Evolutionary conservation across 2,888 invertebrate genomes (phyloP).

Genomic region (Kuschelorhynchus macadamiae): DNA sequence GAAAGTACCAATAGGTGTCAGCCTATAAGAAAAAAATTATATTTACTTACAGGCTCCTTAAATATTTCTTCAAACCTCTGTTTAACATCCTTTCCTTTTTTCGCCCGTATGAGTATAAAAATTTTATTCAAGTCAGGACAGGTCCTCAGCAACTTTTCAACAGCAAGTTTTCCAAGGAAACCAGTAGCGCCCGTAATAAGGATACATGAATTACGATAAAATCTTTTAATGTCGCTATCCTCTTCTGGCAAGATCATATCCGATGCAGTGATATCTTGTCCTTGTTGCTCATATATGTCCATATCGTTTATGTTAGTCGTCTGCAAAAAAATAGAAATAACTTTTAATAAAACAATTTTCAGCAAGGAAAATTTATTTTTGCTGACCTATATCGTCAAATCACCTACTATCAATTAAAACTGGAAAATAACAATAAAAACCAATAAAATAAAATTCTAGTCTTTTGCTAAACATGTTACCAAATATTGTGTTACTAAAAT

Average conservation of each 20-base stretch:
- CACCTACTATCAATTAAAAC: no score
- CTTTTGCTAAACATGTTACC: no score
- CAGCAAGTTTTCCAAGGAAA: conserved; percentile 65
- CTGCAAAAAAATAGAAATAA: no score
- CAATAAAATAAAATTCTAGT: no score
- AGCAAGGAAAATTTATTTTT: no score
- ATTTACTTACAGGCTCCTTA: conserved; percentile 74
- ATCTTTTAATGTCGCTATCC: conserved; percentile 59
- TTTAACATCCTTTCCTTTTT: conserved; percentile 60
- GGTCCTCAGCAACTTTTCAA: conserved; percentile 62
- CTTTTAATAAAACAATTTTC: no score
- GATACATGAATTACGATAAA: conserved; percentile 61
- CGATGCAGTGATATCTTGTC: conserved; percentile 69
- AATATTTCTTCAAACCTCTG: conserved; percentile 71
- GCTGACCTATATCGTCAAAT: no score
- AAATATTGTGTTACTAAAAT: no score
- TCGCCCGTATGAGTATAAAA: conserved; percentile 62
- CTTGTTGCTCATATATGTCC: conserved; percentile 64
- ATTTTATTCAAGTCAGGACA: conserved; percentile 64
- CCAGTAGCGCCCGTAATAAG: conserved; percentile 67
- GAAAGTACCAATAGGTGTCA: no score
- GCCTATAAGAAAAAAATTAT: no score
- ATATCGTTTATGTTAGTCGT: conserved; percentile 9
- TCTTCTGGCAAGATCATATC: conserved; percentile 67
- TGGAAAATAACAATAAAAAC: no score